phyloP scores from a whole-genome alignment of 2,113 vertebrate species.

The Brachypteracias leptosomus region DNA sequence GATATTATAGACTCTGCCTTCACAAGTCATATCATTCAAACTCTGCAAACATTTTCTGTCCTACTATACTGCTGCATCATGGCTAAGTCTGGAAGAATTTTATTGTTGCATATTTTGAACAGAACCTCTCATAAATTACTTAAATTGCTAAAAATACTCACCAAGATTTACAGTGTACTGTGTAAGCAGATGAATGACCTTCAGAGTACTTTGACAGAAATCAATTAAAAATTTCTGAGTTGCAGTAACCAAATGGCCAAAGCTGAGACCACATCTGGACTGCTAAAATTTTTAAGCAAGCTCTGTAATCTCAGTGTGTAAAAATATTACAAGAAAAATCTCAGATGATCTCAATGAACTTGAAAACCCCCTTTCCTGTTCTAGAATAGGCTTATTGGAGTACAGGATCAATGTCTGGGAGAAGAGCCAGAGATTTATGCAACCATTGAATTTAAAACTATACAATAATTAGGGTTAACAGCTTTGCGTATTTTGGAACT shows the following conservation, averaged over 20 bases:
- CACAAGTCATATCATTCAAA: background rate
- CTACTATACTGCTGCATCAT: background rate
- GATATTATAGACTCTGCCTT: background rate
- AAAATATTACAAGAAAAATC: constrained; percentile 13
- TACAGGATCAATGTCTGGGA: constrained; percentile 12
- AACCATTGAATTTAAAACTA: background rate
- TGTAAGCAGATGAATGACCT: constrained; percentile 29
- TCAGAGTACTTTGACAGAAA: constrained; percentile 8
- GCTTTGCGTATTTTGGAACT: background rate
- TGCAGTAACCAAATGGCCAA: background rate
- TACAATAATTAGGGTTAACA: background rate
- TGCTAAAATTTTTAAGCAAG: background rate
- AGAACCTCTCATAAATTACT: constrained; percentile 4
- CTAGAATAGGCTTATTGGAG: background rate
- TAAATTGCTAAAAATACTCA: constrained; percentile 24
- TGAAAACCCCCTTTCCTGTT: background rate
- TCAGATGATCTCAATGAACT: background rate
- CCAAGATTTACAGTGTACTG: background rate
- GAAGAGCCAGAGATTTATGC: constrained; percentile 43
- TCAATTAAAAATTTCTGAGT: background rate
- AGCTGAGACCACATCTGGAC: background rate
- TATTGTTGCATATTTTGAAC: background rate
- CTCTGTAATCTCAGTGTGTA: background rate
- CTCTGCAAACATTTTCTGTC: background rate
- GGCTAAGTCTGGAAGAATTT: background rate